Evolutionary conservation across 2,113 vertebrate species (phyloP).

Genomic region (Hirundichthys speculiger): DNA sequence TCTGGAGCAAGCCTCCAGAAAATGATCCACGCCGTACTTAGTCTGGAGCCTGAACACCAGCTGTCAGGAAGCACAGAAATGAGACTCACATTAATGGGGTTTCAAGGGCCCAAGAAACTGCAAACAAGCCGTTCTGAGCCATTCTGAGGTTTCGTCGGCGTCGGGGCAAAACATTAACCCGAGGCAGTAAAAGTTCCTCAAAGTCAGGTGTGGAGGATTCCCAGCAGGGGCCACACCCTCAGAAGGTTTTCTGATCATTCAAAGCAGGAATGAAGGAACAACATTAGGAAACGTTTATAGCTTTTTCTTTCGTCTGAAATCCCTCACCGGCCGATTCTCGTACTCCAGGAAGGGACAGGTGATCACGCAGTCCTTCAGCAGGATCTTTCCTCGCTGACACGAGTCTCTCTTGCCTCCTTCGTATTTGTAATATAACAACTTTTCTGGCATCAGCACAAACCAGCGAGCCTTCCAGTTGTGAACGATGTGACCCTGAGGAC

Average conservation of each 20-base stretch:
- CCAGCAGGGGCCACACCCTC: conserved; percentile 4
- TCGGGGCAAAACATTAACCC: conserved; percentile 39
- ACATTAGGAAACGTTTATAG: no score
- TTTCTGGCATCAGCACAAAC: conserved; percentile 90
- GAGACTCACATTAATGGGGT: no score
- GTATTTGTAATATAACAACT: conserved; percentile 92
- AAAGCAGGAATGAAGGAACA: background rate
- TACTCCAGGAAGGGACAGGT: conserved; percentile 92
- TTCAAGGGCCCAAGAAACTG: no score
- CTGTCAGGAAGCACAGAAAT: conserved; percentile 59
- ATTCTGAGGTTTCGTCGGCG: conserved; percentile 16
- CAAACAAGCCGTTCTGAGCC: background rate
- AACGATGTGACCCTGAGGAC: conserved; percentile 90
- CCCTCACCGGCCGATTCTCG: conserved; percentile 88
- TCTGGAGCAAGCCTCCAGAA: conserved; percentile 91
- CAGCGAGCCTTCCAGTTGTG: conserved; percentile 96
- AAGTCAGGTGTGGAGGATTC: background rate
- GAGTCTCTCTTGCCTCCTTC: conserved; percentile 86
- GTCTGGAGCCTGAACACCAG: conserved; percentile 89
- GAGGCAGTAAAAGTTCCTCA: conserved; percentile 27
- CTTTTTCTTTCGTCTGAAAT: background rate
- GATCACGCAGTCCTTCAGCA: conserved; percentile 86
- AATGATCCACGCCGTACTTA: conserved; percentile 85
- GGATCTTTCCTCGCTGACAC: conserved; percentile 86
- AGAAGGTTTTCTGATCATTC: conserved; percentile 10